Conservation (phyloP, 2,113 vertebrate genomes). For the Geococcyx californianus region DNA sequence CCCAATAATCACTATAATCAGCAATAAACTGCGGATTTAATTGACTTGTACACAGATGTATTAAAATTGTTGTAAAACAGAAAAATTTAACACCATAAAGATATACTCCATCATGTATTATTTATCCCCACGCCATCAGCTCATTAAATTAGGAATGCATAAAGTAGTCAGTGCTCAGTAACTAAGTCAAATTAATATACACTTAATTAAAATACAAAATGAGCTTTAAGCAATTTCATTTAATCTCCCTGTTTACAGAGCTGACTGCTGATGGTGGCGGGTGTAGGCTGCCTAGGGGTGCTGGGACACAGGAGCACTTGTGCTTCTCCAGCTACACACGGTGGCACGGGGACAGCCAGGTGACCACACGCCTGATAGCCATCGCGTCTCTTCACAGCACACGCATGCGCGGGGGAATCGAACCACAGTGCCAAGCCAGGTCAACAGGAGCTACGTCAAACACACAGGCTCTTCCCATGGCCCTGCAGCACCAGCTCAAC, state of each 20-base stretch:
- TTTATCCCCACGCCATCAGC: conserved; percentile 68
- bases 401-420: fast-evolving
- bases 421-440: neutral
- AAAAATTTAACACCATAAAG: neutral
- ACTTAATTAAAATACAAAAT: conserved; percentile 59
- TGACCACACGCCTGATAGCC: neutral
- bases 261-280: neutral
- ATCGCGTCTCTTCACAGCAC: neutral
- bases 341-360: neutral
- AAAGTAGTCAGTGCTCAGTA: conserved; percentile 46
- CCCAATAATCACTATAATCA: neutral
- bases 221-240: neutral
- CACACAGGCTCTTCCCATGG: fast-evolving
- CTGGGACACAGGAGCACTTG: fast-evolving
- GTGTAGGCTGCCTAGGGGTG: neutral
- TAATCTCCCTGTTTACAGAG: neutral
- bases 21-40: conserved; percentile 8
- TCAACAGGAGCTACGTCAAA: fast-evolving
- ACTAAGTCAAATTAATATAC: conserved; percentile 64
- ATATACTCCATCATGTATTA: conserved; percentile 40
- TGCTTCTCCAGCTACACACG: fast-evolving
- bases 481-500: neutral
- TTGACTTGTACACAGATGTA: conserved; percentile 11
- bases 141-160: conserved; percentile 60
- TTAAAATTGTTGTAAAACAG: conserved; percentile 38